Percentiles rank a stretch among this genome's conserved stretches.
Conservation (phyloP, 2,113 vertebrate genomes). For the Aramus guarauna region DNA sequence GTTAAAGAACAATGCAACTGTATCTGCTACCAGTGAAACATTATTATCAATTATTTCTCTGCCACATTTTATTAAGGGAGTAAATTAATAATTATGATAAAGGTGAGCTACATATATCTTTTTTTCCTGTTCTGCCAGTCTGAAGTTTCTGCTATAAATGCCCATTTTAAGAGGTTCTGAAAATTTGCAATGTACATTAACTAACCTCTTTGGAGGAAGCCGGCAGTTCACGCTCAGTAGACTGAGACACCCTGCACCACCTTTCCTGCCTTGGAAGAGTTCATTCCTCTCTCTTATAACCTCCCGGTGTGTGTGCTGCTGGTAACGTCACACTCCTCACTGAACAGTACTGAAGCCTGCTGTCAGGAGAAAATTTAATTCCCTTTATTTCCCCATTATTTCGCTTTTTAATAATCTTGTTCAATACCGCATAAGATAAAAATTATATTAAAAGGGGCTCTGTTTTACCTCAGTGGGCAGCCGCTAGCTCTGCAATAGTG, state of each 20-base stretch:
- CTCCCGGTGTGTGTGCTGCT: not conserved
- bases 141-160: conserved; percentile 24
- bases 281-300: not conserved
- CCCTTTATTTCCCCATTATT: conserved; percentile 54
- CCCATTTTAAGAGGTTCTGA: not conserved
- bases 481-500: not conserved
- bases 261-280: not conserved
- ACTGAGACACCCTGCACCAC: not conserved
- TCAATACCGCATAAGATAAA: conserved; percentile 8
- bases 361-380: conserved; percentile 39
- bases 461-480: conserved; percentile 25
- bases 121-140: not conserved
- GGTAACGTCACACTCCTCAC: not conserved
- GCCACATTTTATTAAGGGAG: conserved; percentile 47
- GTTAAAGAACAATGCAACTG: conserved; percentile 13
- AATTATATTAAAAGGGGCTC: not conserved
- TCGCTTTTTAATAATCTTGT: conserved; percentile 46
- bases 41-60: conserved; percentile 60
- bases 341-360: not conserved
- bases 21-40: conserved; percentile 19
- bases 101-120: conserved; percentile 23
- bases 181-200: not conserved
- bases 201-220: not conserved
- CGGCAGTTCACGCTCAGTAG: not conserved
- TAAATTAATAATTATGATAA: conserved; percentile 56